These are phyloP conservation scores for Aratinga solstitialis DNA, from an alignment of 2,797 vertebrate genomes.

Conservation along the genomic window DNA sequence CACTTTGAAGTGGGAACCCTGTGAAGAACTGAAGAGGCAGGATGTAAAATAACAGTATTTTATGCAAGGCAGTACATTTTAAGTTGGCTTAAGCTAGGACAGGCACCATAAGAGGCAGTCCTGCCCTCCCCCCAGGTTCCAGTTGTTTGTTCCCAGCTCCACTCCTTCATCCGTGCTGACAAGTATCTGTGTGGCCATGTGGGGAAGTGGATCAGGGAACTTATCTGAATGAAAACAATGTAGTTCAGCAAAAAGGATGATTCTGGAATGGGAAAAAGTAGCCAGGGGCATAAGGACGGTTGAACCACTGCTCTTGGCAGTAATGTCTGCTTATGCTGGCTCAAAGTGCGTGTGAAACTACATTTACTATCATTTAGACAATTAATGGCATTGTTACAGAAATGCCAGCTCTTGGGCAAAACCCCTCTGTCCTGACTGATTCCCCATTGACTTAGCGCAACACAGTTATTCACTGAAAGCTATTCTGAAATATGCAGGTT, in stretches of 20 bases:
- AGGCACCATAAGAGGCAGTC: neutral
- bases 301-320: neutral
- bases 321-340: neutral
- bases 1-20: neutral
- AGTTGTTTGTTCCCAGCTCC: neutral
- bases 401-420: neutral
- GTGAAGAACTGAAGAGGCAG: neutral
- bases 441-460: neutral
- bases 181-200: neutral
- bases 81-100: neutral
- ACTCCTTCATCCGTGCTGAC: neutral
- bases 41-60: neutral
- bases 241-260: neutral
- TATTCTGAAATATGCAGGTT: neutral
- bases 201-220: neutral
- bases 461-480: neutral
- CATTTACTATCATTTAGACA: neutral
- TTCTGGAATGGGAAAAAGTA: neutral
- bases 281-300: neutral
- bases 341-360: neutral
- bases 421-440: neutral
- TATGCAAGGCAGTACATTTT: neutral
- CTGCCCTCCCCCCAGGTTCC: neutral
- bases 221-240: conserved; percentile 18
- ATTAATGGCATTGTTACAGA: neutral